A percentile compares a stretch with the other conserved stretches of the same genome.
Evolutionary conservation across 1,140 invertebrate species (phyloP).

Genomic region (Diplogasteroides magnus): DNA sequence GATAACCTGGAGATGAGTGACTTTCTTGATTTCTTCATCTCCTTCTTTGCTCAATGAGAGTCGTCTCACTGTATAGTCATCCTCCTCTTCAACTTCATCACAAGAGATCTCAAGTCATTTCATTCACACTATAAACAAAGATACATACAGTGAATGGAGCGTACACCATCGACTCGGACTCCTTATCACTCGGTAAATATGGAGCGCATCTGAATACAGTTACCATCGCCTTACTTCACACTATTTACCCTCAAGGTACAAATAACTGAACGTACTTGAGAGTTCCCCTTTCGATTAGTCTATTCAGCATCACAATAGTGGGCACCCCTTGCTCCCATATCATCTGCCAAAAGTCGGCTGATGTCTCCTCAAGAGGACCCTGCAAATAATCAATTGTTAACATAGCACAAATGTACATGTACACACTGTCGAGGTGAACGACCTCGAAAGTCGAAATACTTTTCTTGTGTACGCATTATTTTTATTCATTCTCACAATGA

Average conservation of each 20-base stretch:
- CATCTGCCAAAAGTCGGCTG: conserved; percentile 46
- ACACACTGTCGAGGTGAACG: neutral
- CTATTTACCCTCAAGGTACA: conserved; percentile 7
- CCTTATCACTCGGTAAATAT: neutral
- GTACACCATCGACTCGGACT: neutral
- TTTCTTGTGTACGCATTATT: neutral
- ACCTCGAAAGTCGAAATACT: neutral
- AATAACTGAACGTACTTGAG: conserved; percentile 38
- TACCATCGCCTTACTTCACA: neutral
- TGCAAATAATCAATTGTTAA: neutral
- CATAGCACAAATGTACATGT: neutral
- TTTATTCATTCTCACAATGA: neutral
- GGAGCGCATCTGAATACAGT: neutral
- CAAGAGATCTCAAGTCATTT: conserved; percentile 5
- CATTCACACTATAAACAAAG: neutral
- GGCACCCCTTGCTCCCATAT: conserved; percentile 35
- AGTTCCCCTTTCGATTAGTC: conserved; percentile 38
- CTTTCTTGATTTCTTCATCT: conserved; percentile 72
- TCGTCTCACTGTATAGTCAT: neutral
- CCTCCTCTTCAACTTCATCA: neutral
- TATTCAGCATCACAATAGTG: conserved; percentile 44
- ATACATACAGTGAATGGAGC: neutral
- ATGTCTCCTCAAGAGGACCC: conserved; percentile 36
- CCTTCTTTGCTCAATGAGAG: conserved; percentile 57
- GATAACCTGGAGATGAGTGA: conserved; percentile 30